A percentile compares a stretch with the other conserved stretches of the same genome.
phyloP scores from a whole-genome alignment of 2,888 invertebrate species.

The Seira musarum region DNA sequence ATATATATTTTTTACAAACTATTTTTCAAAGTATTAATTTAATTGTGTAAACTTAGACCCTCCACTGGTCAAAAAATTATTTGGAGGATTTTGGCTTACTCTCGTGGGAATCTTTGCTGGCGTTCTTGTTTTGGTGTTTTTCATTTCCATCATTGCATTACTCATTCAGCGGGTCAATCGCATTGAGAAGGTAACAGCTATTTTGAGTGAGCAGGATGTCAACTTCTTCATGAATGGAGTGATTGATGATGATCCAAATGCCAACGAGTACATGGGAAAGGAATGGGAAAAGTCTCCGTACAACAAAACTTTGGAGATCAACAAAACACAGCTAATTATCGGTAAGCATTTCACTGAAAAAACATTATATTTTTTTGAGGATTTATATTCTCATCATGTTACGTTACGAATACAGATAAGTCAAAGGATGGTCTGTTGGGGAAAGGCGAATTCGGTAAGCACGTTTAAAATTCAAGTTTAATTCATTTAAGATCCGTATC shows the following conservation, averaged over 20 bases:
- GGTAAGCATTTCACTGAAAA: conserved; percentile 18
- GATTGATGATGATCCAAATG: not conserved
- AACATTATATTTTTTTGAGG: not conserved
- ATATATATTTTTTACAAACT: not conserved
- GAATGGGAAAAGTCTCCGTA: conserved; percentile 39
- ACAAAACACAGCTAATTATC: conserved; percentile 31
- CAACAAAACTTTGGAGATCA: conserved; percentile 22
- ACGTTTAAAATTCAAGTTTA: not conserved
- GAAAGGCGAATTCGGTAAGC: conserved; percentile 35
- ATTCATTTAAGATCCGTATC: not conserved
- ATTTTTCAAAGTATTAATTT: not conserved
- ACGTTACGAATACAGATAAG: conserved; percentile 13
- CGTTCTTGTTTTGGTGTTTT: not conserved
- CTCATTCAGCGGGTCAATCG: not conserved
- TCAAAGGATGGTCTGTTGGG: conserved; percentile 17
- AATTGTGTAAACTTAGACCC: not conserved
- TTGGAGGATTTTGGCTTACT: not conserved
- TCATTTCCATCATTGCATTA: not conserved
- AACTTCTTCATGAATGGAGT: conserved; percentile 22
- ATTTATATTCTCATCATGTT: not conserved
- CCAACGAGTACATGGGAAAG: not conserved
- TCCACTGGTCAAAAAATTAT: not conserved
- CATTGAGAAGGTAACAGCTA: conserved; percentile 10
- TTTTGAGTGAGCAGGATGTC: conserved; percentile 12
- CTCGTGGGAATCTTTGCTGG: not conserved